Evolutionary conservation across 2,113 vertebrate species (phyloP).

Genomic region (Menidia beryllina): DNA sequence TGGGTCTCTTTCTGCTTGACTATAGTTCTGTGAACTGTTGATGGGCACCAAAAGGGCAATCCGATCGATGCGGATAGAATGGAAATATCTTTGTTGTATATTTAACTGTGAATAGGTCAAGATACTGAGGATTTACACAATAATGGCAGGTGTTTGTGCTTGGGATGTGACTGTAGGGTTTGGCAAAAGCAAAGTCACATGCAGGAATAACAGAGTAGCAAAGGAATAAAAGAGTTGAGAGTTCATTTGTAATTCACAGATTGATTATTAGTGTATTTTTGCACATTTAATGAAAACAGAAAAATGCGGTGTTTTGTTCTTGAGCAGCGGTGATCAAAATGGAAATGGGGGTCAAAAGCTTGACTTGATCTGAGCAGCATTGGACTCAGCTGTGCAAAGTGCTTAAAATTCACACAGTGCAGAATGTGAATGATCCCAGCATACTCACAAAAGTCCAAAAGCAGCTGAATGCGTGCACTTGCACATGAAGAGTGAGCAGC

Average conservation of each 20-base stretch:
- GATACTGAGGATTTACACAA: constrained; percentile 28
- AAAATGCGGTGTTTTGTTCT: constrained; percentile 5
- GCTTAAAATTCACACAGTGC: background rate
- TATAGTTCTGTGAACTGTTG: constrained; percentile 64
- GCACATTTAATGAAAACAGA: constrained; percentile 8
- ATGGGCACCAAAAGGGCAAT: constrained; percentile 34
- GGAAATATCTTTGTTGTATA: constrained; percentile 53
- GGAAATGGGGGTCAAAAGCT: constrained; percentile 42
- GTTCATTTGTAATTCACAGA: no score
- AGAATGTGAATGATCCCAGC: no score
- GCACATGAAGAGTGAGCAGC: no score
- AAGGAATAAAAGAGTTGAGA: no score
- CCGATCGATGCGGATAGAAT: no score
- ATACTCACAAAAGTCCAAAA: no score
- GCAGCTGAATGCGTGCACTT: no score
- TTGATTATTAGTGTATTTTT: no score
- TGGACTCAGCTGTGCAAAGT: constrained; percentile 7
- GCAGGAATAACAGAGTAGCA: background rate
- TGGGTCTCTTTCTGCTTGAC: constrained; percentile 45
- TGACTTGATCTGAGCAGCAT: constrained; percentile 5
- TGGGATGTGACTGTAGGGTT: background rate
- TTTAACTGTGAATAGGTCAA: constrained; percentile 27
- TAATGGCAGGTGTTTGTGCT: constrained; percentile 21
- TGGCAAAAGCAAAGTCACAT: background rate
- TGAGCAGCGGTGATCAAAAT: constrained; percentile 37